phyloP scores from a whole-genome alignment of 2,113 vertebrate genomes.

The Malaclemys terrapin region DNA sequence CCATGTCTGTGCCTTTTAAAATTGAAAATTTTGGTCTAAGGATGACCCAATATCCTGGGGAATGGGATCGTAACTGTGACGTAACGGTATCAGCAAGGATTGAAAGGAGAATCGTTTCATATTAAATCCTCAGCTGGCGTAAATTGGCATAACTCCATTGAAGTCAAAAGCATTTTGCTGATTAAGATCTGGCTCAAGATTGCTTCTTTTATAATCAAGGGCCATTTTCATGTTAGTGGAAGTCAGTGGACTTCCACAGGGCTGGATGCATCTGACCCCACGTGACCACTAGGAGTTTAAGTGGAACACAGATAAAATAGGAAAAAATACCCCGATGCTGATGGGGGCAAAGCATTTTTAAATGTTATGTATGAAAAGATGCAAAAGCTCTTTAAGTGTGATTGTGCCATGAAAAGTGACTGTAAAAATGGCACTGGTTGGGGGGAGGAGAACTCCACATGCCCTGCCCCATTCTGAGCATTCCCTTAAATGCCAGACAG shows the following conservation, averaged over 20 bases:
- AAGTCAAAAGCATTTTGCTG: accelerated
- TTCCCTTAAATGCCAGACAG: neutral
- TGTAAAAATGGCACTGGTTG: neutral
- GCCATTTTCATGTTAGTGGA: accelerated
- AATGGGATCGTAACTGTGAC: neutral
- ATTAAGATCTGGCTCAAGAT: neutral
- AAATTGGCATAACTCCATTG: neutral
- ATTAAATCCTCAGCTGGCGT: neutral
- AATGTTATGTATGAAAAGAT: neutral
- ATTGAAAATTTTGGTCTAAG: neutral
- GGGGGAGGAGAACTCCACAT: neutral
- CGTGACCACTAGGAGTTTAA: neutral
- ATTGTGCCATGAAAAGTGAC: neutral
- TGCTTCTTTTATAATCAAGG: neutral
- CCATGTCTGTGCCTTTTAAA: neutral
- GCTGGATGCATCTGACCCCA: neutral
- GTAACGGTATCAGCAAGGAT: neutral
- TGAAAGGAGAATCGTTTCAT: neutral
- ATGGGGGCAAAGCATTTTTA: neutral
- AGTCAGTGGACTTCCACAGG: neutral
- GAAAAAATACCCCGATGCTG: accelerated
- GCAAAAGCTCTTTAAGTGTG: neutral
- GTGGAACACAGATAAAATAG: neutral
- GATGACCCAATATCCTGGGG: neutral
- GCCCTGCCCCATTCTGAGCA: neutral